Conservation (phyloP, 2,113 vertebrate genomes). For the Gobio gobio region DNA sequence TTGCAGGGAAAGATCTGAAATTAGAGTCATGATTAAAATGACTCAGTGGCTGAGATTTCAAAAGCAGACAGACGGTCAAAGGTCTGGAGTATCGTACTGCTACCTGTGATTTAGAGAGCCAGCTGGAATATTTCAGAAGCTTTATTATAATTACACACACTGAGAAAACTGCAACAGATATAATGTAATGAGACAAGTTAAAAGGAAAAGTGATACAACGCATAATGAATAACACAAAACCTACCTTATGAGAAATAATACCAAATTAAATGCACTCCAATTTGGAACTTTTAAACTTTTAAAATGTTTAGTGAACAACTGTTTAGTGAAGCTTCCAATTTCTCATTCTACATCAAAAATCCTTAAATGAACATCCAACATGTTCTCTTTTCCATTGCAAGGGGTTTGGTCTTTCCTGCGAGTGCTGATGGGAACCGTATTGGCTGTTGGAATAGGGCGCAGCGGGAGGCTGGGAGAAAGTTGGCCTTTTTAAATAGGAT, state of each 20-base stretch:
- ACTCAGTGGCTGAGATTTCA: constrained; percentile 64
- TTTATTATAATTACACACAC: constrained; percentile 21
- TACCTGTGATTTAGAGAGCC: constrained; percentile 38
- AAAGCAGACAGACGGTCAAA: constrained; percentile 59
- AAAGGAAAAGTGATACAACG: not conserved
- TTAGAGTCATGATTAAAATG: constrained; percentile 79
- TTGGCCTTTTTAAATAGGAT: constrained; percentile 77
- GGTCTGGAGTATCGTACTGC: constrained; percentile 56
- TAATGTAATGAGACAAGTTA: not conserved
- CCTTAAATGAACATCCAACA: not conserved
- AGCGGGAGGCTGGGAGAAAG: constrained; percentile 60
- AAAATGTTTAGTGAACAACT: not conserved
- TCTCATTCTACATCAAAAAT: constrained; percentile 8
- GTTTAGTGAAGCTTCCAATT: not conserved
- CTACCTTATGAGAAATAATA: not conserved
- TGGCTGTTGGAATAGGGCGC: constrained; percentile 54
- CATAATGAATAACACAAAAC: constrained; percentile 6
- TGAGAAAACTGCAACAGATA: constrained; percentile 19
- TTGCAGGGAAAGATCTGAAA: constrained; percentile 74
- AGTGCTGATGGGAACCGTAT: not conserved
- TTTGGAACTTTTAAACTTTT: not conserved
- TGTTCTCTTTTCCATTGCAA: not conserved
- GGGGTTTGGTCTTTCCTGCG: not conserved
- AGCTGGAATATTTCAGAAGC: constrained; percentile 20
- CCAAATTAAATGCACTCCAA: not conserved